A percentile compares a stretch with the other conserved stretches of the same genome.
phyloP scores from a whole-genome alignment of 2,113 vertebrate species.

The Muntiacus reevesi region DNA sequence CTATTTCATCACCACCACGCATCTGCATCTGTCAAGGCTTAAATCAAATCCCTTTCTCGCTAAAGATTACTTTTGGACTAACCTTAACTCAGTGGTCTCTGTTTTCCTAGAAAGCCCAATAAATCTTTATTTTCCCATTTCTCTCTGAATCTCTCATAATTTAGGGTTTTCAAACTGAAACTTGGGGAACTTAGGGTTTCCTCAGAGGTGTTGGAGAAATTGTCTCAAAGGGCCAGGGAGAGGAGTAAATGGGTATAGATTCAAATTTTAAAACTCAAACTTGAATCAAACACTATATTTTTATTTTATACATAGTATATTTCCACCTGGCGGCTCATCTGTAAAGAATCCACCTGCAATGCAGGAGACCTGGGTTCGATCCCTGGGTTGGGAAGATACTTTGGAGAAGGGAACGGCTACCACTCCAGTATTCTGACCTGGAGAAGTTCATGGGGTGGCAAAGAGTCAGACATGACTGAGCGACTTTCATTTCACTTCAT shows the following conservation, averaged over 20 bases:
- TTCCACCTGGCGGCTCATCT: background rate
- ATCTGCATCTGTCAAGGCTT: background rate
- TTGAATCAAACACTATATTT: background rate
- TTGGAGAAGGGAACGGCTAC: background rate
- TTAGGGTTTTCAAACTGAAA: background rate
- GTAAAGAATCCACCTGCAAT: background rate
- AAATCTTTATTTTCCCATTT: conserved; percentile 4
- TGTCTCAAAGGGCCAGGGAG: background rate
- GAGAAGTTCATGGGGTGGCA: background rate
- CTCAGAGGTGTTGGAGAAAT: background rate
- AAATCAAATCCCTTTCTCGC: background rate
- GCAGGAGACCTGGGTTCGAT: background rate
- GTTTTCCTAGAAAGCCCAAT: background rate
- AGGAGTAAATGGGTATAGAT: background rate
- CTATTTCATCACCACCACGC: background rate
- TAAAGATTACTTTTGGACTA: background rate
- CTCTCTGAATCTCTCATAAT: background rate
- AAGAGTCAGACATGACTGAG: background rate
- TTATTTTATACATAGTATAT: background rate
- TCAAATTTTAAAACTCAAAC: background rate
- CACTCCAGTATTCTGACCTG: background rate
- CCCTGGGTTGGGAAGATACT: background rate
- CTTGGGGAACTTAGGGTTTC: background rate
- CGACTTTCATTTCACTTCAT: background rate
- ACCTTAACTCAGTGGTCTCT: background rate